Evolutionary conservation across 2,888 invertebrate genomes (phyloP).

Genomic region (Ellobium chinense): DNA sequence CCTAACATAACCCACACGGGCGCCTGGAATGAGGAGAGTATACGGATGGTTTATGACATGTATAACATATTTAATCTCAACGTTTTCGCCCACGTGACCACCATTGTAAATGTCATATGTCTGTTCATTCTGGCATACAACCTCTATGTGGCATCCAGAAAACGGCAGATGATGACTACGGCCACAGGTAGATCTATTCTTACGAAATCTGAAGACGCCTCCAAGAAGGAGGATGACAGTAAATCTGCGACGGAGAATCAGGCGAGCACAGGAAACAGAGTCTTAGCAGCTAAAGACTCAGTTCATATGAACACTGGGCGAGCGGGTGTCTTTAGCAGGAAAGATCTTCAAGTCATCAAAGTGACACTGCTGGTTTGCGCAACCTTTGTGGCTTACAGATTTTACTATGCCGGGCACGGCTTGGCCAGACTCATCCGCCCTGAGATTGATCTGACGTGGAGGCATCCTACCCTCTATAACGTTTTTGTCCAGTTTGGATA

Average conservation of each 20-base stretch:
- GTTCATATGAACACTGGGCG: too few relatives aligned
- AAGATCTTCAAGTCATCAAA: neutral
- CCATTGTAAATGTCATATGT: neutral
- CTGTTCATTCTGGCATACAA: neutral
- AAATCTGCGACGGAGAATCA: too few relatives aligned
- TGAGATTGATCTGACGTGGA: neutral
- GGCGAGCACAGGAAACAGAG: too few relatives aligned
- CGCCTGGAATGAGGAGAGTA: too few relatives aligned
- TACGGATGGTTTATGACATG: too few relatives aligned
- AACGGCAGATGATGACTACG: neutral
- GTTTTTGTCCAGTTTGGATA: neutral
- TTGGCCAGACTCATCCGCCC: neutral
- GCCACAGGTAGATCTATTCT: too few relatives aligned
- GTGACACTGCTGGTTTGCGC: neutral
- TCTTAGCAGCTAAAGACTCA: too few relatives aligned
- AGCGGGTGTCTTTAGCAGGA: neutral
- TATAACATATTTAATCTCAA: neutral
- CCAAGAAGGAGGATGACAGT: too few relatives aligned
- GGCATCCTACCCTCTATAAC: neutral
- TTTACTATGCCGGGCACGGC: neutral
- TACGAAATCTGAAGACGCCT: too few relatives aligned
- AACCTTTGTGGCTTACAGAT: neutral
- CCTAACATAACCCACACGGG: too few relatives aligned
- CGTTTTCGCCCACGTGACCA: neutral
- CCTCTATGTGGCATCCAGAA: neutral